A percentile compares a stretch with the other conserved stretches of the same genome.
Conservation (phyloP, 2,888 invertebrate species). For the Sesia apiformis region DNA sequence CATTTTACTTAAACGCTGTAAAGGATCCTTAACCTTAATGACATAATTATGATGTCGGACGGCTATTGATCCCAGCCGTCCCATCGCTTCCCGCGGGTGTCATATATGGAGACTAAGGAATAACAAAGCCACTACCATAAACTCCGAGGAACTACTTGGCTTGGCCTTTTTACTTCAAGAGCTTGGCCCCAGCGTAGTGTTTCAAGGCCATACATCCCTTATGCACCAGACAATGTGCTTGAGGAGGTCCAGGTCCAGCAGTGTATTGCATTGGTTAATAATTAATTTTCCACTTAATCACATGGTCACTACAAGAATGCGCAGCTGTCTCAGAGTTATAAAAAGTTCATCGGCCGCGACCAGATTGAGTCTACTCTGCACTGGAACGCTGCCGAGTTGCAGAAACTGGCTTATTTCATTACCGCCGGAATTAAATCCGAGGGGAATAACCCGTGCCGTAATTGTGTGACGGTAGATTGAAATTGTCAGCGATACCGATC, state of each 20-base stretch:
- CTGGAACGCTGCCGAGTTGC: not conserved
- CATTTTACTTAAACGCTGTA: too few relatives aligned
- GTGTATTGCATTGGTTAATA: not conserved
- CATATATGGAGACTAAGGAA: too few relatives aligned
- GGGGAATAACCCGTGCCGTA: not conserved
- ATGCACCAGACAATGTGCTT: too few relatives aligned
- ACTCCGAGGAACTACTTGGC: too few relatives aligned
- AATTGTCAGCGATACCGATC: not conserved
- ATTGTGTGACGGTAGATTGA: not conserved
- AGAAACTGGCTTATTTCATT: slow-evolving; percentile 3
- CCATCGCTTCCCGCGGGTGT: too few relatives aligned
- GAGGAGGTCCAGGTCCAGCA: not conserved
- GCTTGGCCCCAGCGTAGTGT: too few relatives aligned
- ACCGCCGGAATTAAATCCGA: slow-evolving; percentile 1
- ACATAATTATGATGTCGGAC: too few relatives aligned
- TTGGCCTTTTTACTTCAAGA: too few relatives aligned
- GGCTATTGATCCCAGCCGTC: too few relatives aligned
- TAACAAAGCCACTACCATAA: too few relatives aligned
- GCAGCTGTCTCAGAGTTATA: not conserved
- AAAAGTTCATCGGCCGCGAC: slow-evolving; percentile 1
- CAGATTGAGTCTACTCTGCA: not conserved
- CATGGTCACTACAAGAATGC: not conserved
- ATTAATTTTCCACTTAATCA: not conserved
- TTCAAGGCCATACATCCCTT: too few relatives aligned
- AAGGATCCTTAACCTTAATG: too few relatives aligned